Evolutionary conservation across 2,113 vertebrate species (phyloP).

Genomic region (Hassar affinis): DNA sequence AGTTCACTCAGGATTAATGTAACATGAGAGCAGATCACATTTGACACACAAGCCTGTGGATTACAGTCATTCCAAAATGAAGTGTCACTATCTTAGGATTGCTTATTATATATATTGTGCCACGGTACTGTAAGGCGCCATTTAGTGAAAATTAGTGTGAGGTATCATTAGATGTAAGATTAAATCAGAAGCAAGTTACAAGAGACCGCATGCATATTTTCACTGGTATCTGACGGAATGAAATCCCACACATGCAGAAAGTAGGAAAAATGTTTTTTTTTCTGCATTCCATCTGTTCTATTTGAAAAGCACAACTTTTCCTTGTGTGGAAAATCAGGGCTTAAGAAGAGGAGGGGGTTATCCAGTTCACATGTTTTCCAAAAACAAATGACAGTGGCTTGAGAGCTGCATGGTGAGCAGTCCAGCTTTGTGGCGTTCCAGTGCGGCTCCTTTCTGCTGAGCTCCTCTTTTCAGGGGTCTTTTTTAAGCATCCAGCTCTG

Average conservation of each 20-base stretch:
- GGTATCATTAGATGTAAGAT: not conserved
- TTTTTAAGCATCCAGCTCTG: not conserved
- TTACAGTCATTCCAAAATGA: not conserved
- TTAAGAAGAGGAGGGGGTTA: not conserved
- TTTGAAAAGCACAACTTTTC: constrained; percentile 30
- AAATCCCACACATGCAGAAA: not conserved
- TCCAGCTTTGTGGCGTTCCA: constrained; percentile 32
- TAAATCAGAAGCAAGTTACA: not conserved
- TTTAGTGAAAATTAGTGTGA: not conserved
- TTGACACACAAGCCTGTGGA: not conserved
- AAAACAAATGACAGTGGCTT: constrained; percentile 51
- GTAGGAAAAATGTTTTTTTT: not conserved
- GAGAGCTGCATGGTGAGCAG: constrained; percentile 23
- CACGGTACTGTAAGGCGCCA: not conserved
- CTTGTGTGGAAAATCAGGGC: constrained; percentile 38
- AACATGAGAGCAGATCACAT: not conserved
- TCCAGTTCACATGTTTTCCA: constrained; percentile 36
- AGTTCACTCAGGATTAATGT: not conserved
- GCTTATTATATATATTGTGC: not conserved
- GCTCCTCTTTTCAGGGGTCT: constrained; percentile 2
- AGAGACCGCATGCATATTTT: not conserved
- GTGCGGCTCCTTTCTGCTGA: constrained; percentile 31
- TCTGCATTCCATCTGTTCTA: constrained; percentile 18
- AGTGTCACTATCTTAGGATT: not conserved
- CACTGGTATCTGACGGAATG: not conserved